Evolutionary conservation across 2,888 invertebrate genomes (phyloP), one percentile per base, ranked within the genome.

Genomic region (Eilema griseolum): DNA sequence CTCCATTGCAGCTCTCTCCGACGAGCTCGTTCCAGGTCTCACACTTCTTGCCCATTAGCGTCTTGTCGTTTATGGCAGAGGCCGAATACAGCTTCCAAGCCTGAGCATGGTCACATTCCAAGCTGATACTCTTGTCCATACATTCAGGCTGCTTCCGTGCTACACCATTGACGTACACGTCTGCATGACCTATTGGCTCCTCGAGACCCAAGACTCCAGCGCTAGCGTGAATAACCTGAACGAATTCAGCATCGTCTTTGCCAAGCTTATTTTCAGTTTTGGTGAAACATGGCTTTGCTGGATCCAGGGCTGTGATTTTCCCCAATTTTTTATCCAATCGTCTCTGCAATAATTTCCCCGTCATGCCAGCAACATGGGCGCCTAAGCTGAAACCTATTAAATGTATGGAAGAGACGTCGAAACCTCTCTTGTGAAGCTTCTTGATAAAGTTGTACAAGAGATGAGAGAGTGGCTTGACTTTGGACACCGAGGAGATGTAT

Each of bases 321-420:
- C 89, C 91, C 46, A 94, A 71, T 57, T 86, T 87, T 10, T 78
- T 76, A 11, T 85, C 85, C 26, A 92, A 72, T 10, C 86, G 83
- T 16, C 68, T 85, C 69, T 87, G 86, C 5, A 92, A 89, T 37
- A 93, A 68, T 63, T 89, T 92, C 0, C 93, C 94, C 0, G 93
- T 87, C 67, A 91, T 82, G 0, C 96, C 96, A 0, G 96, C 96
- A 0, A 96, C 96, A 83, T 97, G 96, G 0, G 96, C 96, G 3
- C 97, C 97, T 23, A 97, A 86, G 75, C 96, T 96, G 89, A 96
- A 97, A 10, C 96, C 96, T 69, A 97, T 94, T 26, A 97, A 83
- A 81, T 96, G 96, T 28, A 96, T 90, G 16, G 94, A 92, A 0
- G 94, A 86, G 0, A 95, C 81, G 0, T 93, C 90, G 16, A 93